Percentiles rank a stretch among this genome's conserved stretches.
Evolutionary conservation across 2,113 vertebrate species (phyloP).

Genomic region (Eclectus roratus): DNA sequence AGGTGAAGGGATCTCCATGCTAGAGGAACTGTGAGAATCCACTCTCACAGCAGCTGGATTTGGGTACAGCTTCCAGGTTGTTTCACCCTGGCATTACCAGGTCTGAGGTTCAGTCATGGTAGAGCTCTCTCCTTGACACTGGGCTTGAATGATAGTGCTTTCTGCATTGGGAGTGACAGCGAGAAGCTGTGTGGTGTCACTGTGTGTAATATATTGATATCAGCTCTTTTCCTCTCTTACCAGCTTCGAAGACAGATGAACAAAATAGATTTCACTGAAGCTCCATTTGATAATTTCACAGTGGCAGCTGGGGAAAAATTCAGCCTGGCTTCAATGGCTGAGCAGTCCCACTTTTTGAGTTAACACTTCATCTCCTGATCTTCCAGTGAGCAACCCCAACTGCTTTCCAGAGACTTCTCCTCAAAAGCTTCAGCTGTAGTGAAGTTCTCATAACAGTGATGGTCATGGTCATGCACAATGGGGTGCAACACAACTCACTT

Average conservation of each 20-base stretch:
- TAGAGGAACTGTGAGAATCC: background rate
- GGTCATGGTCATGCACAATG: background rate
- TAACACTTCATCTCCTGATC: background rate
- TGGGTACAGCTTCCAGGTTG: background rate
- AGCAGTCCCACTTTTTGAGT: background rate
- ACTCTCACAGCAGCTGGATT: background rate
- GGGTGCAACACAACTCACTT: background rate
- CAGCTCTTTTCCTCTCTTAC: background rate
- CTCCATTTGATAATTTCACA: background rate
- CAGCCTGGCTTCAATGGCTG: background rate
- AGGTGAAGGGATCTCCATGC: background rate
- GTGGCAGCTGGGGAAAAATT: background rate
- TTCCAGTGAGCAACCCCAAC: background rate
- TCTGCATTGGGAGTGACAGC: background rate
- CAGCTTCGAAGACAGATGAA: background rate
- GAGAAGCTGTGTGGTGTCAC: background rate
- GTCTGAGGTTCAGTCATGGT: background rate
- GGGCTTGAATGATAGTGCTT: background rate
- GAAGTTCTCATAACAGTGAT: background rate
- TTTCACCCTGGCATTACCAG: background rate
- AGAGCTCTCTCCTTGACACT: background rate
- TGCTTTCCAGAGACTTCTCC: background rate
- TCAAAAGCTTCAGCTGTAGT: background rate
- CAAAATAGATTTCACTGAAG: background rate
- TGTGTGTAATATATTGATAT: background rate